Evolutionary conservation across 2,797 vertebrate genomes (phyloP), one percentile per base, ranked within the genome.

Genomic region (Acrossocheilus wenchowensis): DNA sequence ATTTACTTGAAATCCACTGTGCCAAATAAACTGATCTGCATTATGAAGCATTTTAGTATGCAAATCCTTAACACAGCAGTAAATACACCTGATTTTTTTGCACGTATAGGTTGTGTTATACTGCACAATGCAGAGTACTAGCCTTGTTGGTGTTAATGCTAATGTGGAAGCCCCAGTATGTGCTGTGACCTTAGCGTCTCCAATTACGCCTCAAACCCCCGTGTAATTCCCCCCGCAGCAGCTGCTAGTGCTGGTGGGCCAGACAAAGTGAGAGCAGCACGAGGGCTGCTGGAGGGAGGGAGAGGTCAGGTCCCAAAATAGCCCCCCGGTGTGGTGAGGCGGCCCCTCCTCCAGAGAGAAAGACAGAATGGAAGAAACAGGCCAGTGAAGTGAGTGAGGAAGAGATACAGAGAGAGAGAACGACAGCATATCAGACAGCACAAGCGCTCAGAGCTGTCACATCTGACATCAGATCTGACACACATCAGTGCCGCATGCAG

Each of bases 241-340:
- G 88, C 89, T 92, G 92, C 83, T 81, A 73, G 5, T 79, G 82
- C 86, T 26, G 14, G 68, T 86, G 73, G 89, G 83, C 21, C 84
- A 86, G 85, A 84, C 72, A 85, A 23, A 89, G 84, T 88, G 79
- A 87, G 84, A 68, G 66, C 81, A 26, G 78, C 87, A 84, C 36
- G 30, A 89, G 66, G 73, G 45, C 72, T 60, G 39, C 60, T 50
- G 12, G 48, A 87, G 69, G 72, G 75, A 93, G 94, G 94, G 94
- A 95, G 95, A 96, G 96, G 95, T 96, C 93, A 96, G 92, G 6
- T 93, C 96, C 93, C 92, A 97, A 99, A 98, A 98, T 98, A 98
- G 94, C 95, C 88, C 92, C 89, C 91, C 94, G 95, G 95, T 96
- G 94, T 96, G 93, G 93, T 93, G 92, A 91, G 93, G 93, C 92